Evolutionary conservation across 2,113 vertebrate genomes (phyloP).

Genomic region (Cololabis saira): DNA sequence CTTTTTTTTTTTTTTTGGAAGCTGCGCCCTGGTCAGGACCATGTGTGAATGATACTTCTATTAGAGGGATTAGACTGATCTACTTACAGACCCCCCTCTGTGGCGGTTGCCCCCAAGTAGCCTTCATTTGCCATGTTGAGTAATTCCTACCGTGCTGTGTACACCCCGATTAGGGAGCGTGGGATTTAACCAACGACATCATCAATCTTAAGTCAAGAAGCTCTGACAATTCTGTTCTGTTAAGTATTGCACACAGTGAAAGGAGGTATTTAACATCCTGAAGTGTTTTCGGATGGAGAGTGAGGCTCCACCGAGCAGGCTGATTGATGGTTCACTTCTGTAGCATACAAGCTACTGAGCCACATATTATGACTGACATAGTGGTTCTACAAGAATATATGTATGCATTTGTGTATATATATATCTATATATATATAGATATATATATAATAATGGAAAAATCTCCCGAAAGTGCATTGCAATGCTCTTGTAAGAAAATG

Average conservation of each 20-base stretch:
- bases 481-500: not conserved
- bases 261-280: slow-evolving; percentile 40
- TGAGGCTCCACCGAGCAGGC: not conserved
- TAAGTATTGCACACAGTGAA: slow-evolving; percentile 52
- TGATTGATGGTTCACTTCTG: not conserved
- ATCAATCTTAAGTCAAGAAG: slow-evolving; percentile 69
- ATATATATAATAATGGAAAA: not conserved
- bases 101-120: slow-evolving; percentile 78
- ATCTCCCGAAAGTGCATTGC: slow-evolving; percentile 7
- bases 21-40: slow-evolving; percentile 57
- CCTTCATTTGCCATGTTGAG: slow-evolving; percentile 76
- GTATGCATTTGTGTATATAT: too few species aligned
- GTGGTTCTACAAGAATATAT: not conserved
- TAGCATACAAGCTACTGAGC: not conserved
- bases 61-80: slow-evolving; percentile 81
- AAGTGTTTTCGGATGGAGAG: slow-evolving; percentile 30
- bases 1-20: slow-evolving; percentile 47
- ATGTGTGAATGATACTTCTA: slow-evolving; percentile 80
- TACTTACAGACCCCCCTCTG: slow-evolving; percentile 81
- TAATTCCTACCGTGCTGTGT: slow-evolving; percentile 76
- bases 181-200: slow-evolving; percentile 68
- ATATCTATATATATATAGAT: too few species aligned
- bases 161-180: slow-evolving; percentile 73
- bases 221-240: slow-evolving; percentile 52
- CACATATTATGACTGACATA: slow-evolving; percentile 1